These are phyloP conservation scores for Eugnorisma glareosa DNA, from an alignment of 2,888 invertebrate species.

Conservation along the genomic window DNA sequence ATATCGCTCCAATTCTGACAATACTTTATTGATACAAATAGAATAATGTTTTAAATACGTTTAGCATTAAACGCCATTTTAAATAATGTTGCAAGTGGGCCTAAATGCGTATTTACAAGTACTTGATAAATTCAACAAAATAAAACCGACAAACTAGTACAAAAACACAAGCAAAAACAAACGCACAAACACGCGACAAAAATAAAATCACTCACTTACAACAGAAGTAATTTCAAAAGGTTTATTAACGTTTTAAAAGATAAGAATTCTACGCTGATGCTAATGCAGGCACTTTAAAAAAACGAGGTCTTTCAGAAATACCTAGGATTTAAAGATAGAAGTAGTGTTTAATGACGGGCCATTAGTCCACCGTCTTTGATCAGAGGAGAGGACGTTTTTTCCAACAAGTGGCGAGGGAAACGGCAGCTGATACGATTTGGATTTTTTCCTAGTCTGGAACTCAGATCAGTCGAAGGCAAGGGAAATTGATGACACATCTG, in stretches of 20 bases:
- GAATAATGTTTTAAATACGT: neutral
- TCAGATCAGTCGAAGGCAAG: neutral
- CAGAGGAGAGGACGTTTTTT: slow-evolving; percentile 19
- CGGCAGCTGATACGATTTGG: neutral
- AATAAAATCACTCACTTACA: slow-evolving; percentile 24
- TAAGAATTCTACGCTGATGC: slow-evolving; percentile 35
- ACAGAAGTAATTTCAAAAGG: slow-evolving; percentile 5
- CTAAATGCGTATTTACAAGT: neutral
- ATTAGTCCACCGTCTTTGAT: slow-evolving; percentile 45
- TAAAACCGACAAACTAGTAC: neutral
- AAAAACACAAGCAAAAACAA: no score
- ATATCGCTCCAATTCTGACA: neutral
- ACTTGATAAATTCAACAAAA: neutral
- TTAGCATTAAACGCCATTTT: neutral
- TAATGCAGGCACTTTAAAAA: slow-evolving; percentile 45
- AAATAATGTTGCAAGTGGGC: neutral
- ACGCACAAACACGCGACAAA: neutral
- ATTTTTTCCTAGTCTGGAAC: slow-evolving; percentile 12
- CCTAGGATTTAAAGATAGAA: slow-evolving; percentile 32
- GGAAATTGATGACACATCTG: neutral
- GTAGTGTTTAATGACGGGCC: slow-evolving; percentile 20
- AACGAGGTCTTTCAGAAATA: slow-evolving; percentile 18
- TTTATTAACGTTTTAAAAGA: slow-evolving; percentile 34
- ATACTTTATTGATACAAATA: neutral
- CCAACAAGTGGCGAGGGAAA: slow-evolving; percentile 18